Base-by-base conservation (phyloP, 1,140 invertebrate species). In the Aphaenogaster ashmeadi region DNA sequence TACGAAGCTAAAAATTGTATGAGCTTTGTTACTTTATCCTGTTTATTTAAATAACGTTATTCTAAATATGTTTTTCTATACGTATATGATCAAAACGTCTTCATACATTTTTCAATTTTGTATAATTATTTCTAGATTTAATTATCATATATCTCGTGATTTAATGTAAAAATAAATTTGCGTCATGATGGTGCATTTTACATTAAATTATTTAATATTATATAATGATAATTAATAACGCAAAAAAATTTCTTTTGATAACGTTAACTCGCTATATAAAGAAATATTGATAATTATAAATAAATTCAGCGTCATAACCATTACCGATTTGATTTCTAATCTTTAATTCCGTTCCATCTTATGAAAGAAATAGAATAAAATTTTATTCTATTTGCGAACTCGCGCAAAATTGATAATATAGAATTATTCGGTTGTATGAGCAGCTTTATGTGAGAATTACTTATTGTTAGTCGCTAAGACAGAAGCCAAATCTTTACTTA, bases 371-470 rank as follows among this genome's bases (percentile, higher is more conserved):
- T 66, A 7, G n/a, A 67, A 52, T 36, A 15, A 47, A 64, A 67
- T 38, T 67, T 21, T 38, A 6, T 50, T 66, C 3, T 58, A 5
- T 75, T 75, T 74, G 36, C n/a, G 15, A 33, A 18, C 5, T 64
- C 18, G 21, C 3, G 8, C n/a, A 21, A 27, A 21, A 67, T 64
- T 62, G 33, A 78, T 44, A 15, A 54, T 44, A 38, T 13, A 13
- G 7, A 38, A 72, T 84, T 36, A 47, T 62, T 75, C n/a, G 56
- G 47, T 77, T 77, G 50, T 47, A 33, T 13, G 6, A 81, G 18
- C 44, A 38, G 27, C 9, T 50, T 47, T 18, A 80, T 33, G 1
- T 33, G 33, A 7, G 8, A 50, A 77, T 60, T 50, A 77, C 27
- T 27, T 27, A 27, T 27, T 27, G 27, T 27, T 27, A 27, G n/a